These are phyloP conservation scores for Limanda limanda DNA, from an alignment of 2,113 vertebrate genomes.

Conservation along the genomic window DNA sequence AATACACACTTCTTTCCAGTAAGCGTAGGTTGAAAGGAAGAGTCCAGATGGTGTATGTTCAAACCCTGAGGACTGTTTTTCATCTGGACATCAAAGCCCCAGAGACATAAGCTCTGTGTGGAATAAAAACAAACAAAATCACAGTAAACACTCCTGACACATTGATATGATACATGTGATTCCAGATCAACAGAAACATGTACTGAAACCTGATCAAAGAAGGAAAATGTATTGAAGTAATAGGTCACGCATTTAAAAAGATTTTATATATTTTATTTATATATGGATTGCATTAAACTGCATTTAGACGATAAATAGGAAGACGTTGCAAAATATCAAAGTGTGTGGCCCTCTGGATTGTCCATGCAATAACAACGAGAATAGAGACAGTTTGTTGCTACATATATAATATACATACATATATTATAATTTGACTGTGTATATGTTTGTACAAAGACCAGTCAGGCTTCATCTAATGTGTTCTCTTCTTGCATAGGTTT, in stretches of 20 bases:
- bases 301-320: neutral
- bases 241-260: too few species aligned
- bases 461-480: neutral
- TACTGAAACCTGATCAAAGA: neutral
- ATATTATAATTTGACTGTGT: too few species aligned
- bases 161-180: neutral
- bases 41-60: constrained; percentile 59
- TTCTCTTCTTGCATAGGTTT: constrained; percentile 88
- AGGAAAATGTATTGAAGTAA: too few species aligned
- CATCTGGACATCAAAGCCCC: constrained; percentile 37
- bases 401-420: too few species aligned
- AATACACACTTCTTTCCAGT: neutral
- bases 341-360: too few species aligned
- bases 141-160: neutral
- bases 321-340: too few species aligned
- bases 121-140: constrained; percentile 13
- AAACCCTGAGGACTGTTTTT: constrained; percentile 55
- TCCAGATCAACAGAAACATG: constrained; percentile 4
- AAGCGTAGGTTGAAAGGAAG: constrained; percentile 17
- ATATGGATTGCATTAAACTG: neutral
- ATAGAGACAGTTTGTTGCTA: too few species aligned
- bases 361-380: too few species aligned
- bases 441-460: neutral
- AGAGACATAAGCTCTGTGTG: constrained; percentile 39
- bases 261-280: too few species aligned